Evolutionary conservation across 2,113 vertebrate genomes (phyloP).

Genomic region (Sceloporus undulatus): DNA sequence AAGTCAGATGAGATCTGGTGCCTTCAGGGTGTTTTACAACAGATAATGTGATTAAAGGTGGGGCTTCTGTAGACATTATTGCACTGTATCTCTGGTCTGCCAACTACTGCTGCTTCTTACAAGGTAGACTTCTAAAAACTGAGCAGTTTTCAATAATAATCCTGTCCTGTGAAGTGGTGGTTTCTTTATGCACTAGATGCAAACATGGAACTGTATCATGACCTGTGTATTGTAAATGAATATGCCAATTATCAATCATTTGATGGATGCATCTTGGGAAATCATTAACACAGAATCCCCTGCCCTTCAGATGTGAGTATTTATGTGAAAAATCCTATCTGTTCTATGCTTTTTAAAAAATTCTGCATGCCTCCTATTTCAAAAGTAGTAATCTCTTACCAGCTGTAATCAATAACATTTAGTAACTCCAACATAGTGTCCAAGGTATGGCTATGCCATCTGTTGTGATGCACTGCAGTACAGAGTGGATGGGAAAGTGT

Average conservation of each 20-base stretch:
- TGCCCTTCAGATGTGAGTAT: not conserved
- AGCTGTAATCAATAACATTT: not conserved
- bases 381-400: not conserved
- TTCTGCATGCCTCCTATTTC: not conserved
- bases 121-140: not conserved
- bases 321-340: not conserved
- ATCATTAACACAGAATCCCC: not conserved
- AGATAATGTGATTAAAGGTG: too few species aligned
- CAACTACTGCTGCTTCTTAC: not conserved
- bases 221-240: not conserved
- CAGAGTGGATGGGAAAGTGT: not conserved
- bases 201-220: not conserved
- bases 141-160: too few species aligned
- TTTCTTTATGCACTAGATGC: not conserved
- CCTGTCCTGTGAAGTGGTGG: not conserved
- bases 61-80: too few species aligned
- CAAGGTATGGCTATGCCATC: not conserved
- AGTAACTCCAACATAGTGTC: not conserved
- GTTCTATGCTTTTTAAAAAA: not conserved
- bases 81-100: not conserved
- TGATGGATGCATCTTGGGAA: not conserved
- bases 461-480: not conserved
- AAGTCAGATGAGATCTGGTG: too few species aligned
- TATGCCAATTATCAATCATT: not conserved
- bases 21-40: too few species aligned